Base-by-base conservation (phyloP, 1,140 invertebrate genomes). In the Drosophila neocordata region DNA sequence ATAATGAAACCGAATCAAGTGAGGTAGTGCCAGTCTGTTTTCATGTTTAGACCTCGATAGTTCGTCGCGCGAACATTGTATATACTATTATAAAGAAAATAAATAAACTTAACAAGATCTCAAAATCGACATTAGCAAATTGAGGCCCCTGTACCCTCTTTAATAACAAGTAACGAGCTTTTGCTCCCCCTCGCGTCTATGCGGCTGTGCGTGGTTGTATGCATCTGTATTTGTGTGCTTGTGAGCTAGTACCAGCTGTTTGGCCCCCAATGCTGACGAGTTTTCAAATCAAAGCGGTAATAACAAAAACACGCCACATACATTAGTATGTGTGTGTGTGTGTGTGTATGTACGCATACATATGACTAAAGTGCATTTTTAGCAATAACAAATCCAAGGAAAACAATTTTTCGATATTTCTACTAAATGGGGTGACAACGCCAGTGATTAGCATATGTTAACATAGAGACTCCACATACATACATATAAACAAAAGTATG, bases 21-120 rank as follows among this genome's bases (percentile, higher is more conserved):
- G 66, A 65, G 57, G 38, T 51, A 70, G 53, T 69, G 69, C 9
- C 76, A 78, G 76, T 78, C 73, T 76, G 73, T 55, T 58, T 78
- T 65, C 71, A 76, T 78, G 73, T 65, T 68, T 76, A 72, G 76
- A 78, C 76, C 73, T 76, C 68, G 69, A 76, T 78, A 78, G 76
- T 78, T 78, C 68, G 64, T 18, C 68, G 73, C 76, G 73, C 31
- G n/a, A 53, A 52, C 58, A 37, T 55, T 66, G 34, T 53, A 41
- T 35, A 44, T 59, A 15, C 15, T 6, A 18, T 15, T 15, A 44
- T 12, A 7, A n/a, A n/a, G n/a, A n/a, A 15, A 44, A 7, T 44
- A 15, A 24, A 24, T 24, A 8, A 44, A 9, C 38, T 59, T 63
- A 53, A 37, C 64, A 65, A 78, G 76, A 78, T 78, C 76, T 78